phyloP scores from a whole-genome alignment of 2,888 invertebrate genomes.

The Apamea anceps region DNA sequence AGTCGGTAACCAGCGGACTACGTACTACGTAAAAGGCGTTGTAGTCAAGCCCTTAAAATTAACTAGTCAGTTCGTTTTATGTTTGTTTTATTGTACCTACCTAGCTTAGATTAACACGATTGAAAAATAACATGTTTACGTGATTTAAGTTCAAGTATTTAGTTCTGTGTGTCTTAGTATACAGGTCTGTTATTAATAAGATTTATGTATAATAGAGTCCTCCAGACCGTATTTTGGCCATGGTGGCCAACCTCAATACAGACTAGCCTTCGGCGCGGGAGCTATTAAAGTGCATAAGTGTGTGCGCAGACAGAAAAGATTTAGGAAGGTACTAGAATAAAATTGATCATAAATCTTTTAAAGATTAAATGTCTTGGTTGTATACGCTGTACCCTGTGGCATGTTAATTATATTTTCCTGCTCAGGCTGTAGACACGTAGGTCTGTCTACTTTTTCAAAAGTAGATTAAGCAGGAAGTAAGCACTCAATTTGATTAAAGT shows the following conservation, averaged over 20 bases:
- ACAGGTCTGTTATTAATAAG: neutral
- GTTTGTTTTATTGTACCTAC: slow-evolving; percentile 29
- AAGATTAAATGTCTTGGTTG: neutral
- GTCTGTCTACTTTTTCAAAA: slow-evolving; percentile 37
- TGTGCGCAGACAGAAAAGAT: neutral
- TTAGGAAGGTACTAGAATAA: neutral
- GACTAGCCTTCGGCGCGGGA: too few species aligned
- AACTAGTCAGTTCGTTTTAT: slow-evolving; percentile 16
- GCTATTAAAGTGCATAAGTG: neutral
- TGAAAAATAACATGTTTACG: neutral
- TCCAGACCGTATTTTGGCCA: neutral
- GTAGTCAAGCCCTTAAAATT: slow-evolving; percentile 35
- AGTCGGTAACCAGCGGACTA: slow-evolving; percentile 6
- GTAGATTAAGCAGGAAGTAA: slow-evolving; percentile 46
- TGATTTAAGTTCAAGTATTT: slow-evolving; percentile 13
- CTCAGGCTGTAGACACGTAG: slow-evolving; percentile 9
- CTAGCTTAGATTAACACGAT: too few species aligned
- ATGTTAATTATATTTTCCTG: slow-evolving; percentile 7
- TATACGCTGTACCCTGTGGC: neutral
- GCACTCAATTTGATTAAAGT: slow-evolving; percentile 53
- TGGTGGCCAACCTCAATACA: neutral
- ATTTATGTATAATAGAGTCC: neutral
- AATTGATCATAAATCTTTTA: slow-evolving; percentile 9
- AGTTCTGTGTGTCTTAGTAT: slow-evolving; percentile 1
- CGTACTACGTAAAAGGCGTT: slow-evolving; percentile 47